Percentiles rank a stretch among this genome's conserved stretches.
These are phyloP conservation scores for Ophraella communa DNA, from an alignment of 2,888 invertebrate species.

Conservation along the genomic window DNA sequence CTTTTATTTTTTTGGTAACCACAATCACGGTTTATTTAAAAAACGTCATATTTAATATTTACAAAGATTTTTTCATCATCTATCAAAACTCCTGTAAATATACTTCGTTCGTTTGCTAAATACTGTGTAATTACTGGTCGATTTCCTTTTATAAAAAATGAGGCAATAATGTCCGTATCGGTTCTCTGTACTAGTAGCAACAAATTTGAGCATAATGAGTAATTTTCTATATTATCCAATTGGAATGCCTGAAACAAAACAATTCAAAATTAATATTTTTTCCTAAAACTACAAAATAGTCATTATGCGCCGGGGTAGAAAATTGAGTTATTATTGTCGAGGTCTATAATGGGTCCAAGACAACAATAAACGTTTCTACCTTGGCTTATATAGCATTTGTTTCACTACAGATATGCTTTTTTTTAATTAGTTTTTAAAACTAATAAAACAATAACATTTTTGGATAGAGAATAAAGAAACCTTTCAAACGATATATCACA, in stretches of 20 bases:
- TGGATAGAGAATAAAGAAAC: too few species aligned
- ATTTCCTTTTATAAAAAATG: slow-evolving; percentile 43
- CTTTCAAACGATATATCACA: too few species aligned
- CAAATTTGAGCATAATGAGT: too few species aligned
- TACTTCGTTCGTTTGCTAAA: slow-evolving; percentile 23
- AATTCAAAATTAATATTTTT: neutral
- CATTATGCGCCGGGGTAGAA: too few species aligned
- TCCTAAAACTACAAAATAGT: too few species aligned
- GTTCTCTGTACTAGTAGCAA: slow-evolving; percentile 32
- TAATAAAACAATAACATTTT: too few species aligned
- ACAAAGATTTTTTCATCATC: neutral
- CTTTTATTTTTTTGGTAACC: slow-evolving; percentile 14
- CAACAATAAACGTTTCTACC: too few species aligned
- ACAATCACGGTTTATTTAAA: neutral
- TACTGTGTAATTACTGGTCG: slow-evolving; percentile 34
- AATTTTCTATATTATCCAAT: slow-evolving; percentile 19
- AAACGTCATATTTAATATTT: neutral
- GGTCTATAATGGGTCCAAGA: too few species aligned
- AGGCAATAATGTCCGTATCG: slow-evolving; percentile 42
- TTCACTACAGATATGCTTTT: too few species aligned
- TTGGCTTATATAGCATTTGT: too few species aligned
- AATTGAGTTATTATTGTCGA: too few species aligned
- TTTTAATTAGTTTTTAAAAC: too few species aligned
- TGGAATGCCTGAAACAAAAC: slow-evolving; percentile 41
- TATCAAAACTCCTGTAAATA: neutral